A percentile compares a stretch with the other conserved stretches of the same genome.
phyloP scores from a whole-genome alignment of 2,113 vertebrate genomes.

The Tricholaema leucomelas region DNA sequence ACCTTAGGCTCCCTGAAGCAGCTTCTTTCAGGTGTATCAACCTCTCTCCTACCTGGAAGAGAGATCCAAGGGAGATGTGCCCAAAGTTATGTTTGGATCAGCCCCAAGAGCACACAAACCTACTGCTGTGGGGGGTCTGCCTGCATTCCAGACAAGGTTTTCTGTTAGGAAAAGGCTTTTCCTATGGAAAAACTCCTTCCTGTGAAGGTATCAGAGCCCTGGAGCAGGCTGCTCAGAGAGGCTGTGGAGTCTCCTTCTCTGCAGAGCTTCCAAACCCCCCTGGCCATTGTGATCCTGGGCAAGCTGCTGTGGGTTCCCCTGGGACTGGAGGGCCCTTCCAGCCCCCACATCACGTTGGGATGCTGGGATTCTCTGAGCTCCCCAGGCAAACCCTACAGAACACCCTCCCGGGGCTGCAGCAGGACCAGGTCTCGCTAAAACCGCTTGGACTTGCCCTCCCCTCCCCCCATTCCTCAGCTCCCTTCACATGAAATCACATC shows the following conservation, averaged over 20 bases:
- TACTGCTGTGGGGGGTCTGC: background rate
- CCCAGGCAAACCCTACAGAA: background rate
- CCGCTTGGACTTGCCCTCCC: accelerated
- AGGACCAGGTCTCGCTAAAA: background rate
- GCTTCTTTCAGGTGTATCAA: background rate
- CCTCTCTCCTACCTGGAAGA: background rate
- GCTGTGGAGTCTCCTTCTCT: background rate
- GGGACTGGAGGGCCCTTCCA: background rate
- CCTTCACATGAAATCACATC: background rate
- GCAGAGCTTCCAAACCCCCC: background rate
- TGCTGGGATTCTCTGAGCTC: background rate
- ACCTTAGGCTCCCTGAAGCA: background rate
- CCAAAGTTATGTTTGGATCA: background rate
- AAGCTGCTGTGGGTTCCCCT: background rate
- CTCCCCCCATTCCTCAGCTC: background rate
- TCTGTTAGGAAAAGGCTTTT: background rate
- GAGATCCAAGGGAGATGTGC: background rate
- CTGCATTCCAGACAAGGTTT: background rate
- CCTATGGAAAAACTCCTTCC: background rate
- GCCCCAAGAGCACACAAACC: background rate
- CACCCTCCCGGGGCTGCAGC: background rate
- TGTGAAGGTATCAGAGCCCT: background rate
- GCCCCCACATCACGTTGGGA: background rate
- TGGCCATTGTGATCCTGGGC: background rate
- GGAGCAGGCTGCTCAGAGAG: background rate